Conservation (phyloP, 2,888 invertebrate species). For the Flexamia atlantica region DNA sequence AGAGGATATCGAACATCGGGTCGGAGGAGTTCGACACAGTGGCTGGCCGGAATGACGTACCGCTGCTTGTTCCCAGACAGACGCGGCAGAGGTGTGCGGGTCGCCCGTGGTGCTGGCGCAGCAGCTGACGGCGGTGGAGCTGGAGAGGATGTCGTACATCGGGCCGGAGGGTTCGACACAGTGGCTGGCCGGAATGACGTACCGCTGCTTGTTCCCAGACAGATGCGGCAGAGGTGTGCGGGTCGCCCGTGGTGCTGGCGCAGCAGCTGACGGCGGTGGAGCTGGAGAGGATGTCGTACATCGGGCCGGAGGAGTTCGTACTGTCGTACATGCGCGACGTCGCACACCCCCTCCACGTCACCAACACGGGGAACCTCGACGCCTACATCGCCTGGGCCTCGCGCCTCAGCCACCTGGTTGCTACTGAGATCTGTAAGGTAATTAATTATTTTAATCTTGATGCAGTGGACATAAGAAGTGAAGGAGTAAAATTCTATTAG, state of each 20-base stretch:
- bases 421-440: constrained; percentile 96
- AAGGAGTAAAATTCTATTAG: too few relatives aligned
- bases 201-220: constrained; percentile 73
- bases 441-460: constrained; percentile 66
- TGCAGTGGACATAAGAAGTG: too few relatives aligned
- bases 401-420: constrained; percentile 95
- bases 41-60: constrained; percentile 73
- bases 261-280: constrained; percentile 97
- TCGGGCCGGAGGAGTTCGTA: constrained; percentile 98
- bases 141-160: constrained; percentile 95
- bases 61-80: constrained; percentile 75
- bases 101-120: constrained; percentile 92
- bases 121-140: constrained; percentile 95
- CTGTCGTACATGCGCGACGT: constrained; percentile 92
- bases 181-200: constrained; percentile 76
- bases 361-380: constrained; percentile 95
- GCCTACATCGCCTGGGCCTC: constrained; percentile 99
- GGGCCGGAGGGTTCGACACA: constrained; percentile 99
- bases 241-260: constrained; percentile 89
- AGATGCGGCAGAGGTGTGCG: constrained; percentile 87
- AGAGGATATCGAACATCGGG: constrained; percentile 95
- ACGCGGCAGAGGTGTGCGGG: constrained; percentile 87
- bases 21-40: constrained; percentile 96
- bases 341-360: constrained; percentile 83
- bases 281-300: constrained; percentile 94